phyloP scores from a whole-genome alignment of 2,888 invertebrate species.

The Leucophora obtusa region DNA sequence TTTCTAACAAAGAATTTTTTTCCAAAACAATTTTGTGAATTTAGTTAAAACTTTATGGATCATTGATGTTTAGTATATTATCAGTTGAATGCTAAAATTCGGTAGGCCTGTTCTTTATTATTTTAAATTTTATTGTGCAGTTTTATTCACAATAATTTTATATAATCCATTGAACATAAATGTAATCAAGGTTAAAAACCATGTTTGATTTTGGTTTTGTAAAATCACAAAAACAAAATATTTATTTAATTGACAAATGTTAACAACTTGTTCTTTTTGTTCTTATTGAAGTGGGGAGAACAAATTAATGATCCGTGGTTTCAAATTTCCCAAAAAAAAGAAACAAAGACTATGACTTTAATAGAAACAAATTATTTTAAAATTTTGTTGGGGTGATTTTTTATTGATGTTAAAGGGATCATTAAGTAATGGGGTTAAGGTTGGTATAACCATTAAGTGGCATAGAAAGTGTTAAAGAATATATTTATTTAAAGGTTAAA shows the following conservation, averaged over 20 bases:
- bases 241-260: neutral
- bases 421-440: slow-evolving; percentile 55
- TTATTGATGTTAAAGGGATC: slow-evolving; percentile 34
- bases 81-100: neutral
- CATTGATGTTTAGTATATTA: slow-evolving; percentile 33
- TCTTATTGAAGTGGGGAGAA: neutral
- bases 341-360: slow-evolving; percentile 2
- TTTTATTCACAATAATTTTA: neutral
- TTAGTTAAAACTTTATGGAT: slow-evolving; percentile 52
- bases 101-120: neutral
- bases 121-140: neutral
- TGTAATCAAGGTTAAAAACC: slow-evolving; percentile 42
- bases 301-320: slow-evolving; percentile 46
- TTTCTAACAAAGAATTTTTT: neutral
- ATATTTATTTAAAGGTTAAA: no score
- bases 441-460: slow-evolving; percentile 22
- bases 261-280: slow-evolving; percentile 52
- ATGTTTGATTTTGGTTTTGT: slow-evolving; percentile 9
- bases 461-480: slow-evolving; percentile 5
- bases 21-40: slow-evolving; percentile 18
- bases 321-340: neutral
- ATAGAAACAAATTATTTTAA: neutral
- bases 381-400: slow-evolving; percentile 33
- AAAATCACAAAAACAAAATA: neutral
- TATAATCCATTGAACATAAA: neutral